These are phyloP conservation scores for Platanista minor DNA, from an alignment of 2,113 vertebrate species.

Conservation along the genomic window DNA sequence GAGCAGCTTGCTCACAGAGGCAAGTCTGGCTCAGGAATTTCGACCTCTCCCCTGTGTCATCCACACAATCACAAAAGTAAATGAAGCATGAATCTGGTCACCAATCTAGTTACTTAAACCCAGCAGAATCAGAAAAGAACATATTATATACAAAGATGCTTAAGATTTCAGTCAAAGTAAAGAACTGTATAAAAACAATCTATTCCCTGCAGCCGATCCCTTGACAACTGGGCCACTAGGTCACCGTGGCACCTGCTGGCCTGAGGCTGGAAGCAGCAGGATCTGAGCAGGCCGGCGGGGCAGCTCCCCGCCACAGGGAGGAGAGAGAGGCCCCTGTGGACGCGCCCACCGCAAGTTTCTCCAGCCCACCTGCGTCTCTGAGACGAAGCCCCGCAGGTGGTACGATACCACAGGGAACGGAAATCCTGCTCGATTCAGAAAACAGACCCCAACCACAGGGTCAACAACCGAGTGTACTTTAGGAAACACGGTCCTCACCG, in stretches of 20 bases:
- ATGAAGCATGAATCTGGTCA: accelerated
- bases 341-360: accelerated
- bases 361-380: too few species aligned
- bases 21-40: accelerated
- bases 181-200: too few species aligned
- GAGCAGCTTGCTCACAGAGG: background rate
- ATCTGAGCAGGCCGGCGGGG: background rate
- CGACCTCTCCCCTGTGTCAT: too few species aligned
- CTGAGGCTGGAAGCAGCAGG: background rate
- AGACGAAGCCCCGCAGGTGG: accelerated
- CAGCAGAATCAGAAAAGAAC: background rate
- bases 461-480: background rate
- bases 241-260: background rate
- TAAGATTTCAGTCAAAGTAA: background rate
- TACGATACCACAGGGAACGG: accelerated
- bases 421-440: background rate
- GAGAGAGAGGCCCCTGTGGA: background rate
- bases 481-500: background rate
- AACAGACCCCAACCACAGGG: background rate
- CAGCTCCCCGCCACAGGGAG: background rate
- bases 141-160: accelerated
- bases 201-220: background rate
- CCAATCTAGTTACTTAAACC: background rate
- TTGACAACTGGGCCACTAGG: accelerated
- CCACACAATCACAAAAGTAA: background rate